Percentiles rank a stretch among this genome's conserved stretches.
Conservation (phyloP, 1,140 invertebrate species). For the Gryon sp. region DNA sequence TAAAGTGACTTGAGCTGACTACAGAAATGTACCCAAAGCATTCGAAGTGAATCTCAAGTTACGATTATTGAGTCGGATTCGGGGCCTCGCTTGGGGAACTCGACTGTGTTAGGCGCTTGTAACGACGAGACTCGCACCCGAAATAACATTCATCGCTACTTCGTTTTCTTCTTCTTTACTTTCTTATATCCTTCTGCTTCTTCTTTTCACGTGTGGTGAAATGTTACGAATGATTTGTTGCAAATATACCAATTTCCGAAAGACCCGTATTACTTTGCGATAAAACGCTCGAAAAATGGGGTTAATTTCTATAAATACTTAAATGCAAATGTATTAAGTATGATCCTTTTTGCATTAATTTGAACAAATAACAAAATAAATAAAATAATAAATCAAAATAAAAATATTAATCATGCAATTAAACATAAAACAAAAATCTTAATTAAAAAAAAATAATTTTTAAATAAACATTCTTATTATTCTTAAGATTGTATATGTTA, state of each 20-base stretch:
- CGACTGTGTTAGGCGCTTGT: slow-evolving; percentile 28
- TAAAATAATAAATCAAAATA: too few species aligned
- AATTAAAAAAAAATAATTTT: too few species aligned
- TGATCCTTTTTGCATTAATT: background rate
- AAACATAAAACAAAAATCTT: too few species aligned
- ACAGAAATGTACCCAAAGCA: slow-evolving; percentile 37
- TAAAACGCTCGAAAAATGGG: background rate
- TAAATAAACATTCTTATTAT: too few species aligned
- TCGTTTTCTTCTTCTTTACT: background rate
- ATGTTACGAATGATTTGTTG: slow-evolving; percentile 30
- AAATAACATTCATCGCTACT: slow-evolving; percentile 17
- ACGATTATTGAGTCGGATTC: slow-evolving; percentile 47
- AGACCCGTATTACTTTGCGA: slow-evolving; percentile 23
- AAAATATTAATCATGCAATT: too few species aligned
- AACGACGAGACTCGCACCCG: slow-evolving; percentile 28
- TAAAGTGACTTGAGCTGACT: slow-evolving; percentile 6
- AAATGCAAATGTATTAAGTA: too few species aligned
- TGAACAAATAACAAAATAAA: too few species aligned
- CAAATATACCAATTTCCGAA: slow-evolving; percentile 19
- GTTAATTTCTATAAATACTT: background rate
- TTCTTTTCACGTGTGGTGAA: slow-evolving; percentile 18
- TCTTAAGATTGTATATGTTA: too few species aligned
- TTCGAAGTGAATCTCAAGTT: slow-evolving; percentile 30
- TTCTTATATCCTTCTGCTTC: background rate
- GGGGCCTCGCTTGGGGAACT: slow-evolving; percentile 22